Evolutionary conservation across 2,888 invertebrate species (phyloP).

Genomic region (Sceliomorpha sp.): DNA sequence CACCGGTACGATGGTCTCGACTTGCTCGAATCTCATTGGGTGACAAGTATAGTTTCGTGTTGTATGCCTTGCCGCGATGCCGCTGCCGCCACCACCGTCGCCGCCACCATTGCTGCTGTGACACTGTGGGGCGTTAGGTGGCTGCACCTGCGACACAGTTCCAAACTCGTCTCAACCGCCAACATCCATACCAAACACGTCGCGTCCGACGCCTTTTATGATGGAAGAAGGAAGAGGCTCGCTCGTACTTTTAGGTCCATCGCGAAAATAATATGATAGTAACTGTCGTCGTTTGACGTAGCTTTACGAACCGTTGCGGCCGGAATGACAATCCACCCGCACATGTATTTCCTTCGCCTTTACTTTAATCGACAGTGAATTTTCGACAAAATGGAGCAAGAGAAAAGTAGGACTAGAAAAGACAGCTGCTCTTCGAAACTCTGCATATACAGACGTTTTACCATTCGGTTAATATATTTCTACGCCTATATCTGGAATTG

Average conservation of each 20-base stretch:
- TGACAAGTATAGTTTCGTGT: constrained; percentile 69
- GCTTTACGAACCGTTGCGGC: constrained; percentile 19
- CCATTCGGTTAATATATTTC: too few relatives aligned
- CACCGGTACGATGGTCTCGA: constrained; percentile 53
- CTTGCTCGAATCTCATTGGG: constrained; percentile 66
- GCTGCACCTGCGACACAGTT: constrained; percentile 49
- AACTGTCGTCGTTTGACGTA: constrained; percentile 21
- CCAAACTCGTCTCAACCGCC: constrained; percentile 37
- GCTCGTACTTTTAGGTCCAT: constrained; percentile 19
- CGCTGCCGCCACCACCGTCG: too few relatives aligned
- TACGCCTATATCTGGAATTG: too few relatives aligned
- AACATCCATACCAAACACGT: constrained; percentile 35
- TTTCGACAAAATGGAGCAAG: too few relatives aligned
- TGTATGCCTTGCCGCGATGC: constrained; percentile 28
- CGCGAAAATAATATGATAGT: constrained; percentile 30
- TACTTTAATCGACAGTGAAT: too few relatives aligned
- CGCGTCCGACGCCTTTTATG: constrained; percentile 33
- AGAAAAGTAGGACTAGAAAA: too few relatives aligned
- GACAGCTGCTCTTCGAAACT: too few relatives aligned
- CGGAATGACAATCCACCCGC: constrained; percentile 24
- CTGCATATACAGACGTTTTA: too few relatives aligned
- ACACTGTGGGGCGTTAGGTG: constrained; percentile 7
- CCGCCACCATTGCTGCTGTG: too few relatives aligned
- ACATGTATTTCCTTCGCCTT: too few relatives aligned
- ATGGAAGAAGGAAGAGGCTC: constrained; percentile 34